Conservation (phyloP, 2,797 vertebrate genomes). For the Limnodromus scolopaceus region DNA sequence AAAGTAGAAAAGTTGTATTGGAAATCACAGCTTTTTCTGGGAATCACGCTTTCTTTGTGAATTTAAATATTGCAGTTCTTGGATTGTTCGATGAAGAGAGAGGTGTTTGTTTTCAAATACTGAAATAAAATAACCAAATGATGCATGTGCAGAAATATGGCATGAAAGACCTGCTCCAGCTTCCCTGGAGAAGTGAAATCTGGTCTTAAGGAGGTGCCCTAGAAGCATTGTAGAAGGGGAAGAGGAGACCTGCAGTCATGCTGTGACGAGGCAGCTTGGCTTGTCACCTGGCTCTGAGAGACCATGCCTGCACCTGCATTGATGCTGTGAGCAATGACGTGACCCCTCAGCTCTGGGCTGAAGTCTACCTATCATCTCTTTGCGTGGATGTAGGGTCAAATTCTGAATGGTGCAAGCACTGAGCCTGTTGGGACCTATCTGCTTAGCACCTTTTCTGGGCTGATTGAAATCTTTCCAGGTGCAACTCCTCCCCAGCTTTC, state of each 20-base stretch:
- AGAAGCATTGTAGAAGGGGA: not conserved
- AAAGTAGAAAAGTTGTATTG: not conserved
- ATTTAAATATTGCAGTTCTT: not conserved
- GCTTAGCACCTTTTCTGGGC: not conserved
- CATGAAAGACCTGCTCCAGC: not conserved
- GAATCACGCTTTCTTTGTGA: not conserved
- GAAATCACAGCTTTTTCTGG: not conserved
- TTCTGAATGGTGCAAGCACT: not conserved
- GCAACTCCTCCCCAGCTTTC: not conserved
- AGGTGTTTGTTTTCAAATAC: not conserved
- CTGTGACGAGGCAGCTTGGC: not conserved
- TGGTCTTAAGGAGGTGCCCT: not conserved
- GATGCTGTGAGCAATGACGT: rapidly evolving
- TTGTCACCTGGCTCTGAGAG: not conserved
- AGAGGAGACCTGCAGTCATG: not conserved
- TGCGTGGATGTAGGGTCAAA: not conserved
- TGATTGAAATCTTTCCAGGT: not conserved
- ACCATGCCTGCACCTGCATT: rapidly evolving
- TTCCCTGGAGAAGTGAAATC: not conserved
- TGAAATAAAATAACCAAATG: not conserved
- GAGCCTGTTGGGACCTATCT: not conserved
- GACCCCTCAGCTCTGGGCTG: not conserved
- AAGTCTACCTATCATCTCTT: rapidly evolving
- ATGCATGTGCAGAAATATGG: rapidly evolving
- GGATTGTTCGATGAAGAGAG: not conserved